Conservation (phyloP, 2,888 invertebrate species). For the Acleris emargana region DNA sequence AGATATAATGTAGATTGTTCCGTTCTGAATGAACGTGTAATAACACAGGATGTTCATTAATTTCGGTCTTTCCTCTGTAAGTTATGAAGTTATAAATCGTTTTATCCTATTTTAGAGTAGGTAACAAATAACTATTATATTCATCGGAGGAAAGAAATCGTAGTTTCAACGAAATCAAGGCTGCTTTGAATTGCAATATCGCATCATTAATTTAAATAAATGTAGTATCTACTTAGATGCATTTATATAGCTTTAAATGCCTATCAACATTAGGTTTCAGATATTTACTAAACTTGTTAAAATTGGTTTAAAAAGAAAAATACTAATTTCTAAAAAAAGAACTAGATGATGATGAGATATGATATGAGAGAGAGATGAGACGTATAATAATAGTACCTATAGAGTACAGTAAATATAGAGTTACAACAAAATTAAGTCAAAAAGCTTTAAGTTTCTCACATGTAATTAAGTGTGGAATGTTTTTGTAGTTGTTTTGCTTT, state of each 20-base stretch:
- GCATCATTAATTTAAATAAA: not conserved
- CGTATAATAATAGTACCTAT: no score
- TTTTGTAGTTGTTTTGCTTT: conserved; percentile 6
- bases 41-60: not conserved
- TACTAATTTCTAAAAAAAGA: no score
- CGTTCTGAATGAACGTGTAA: conserved; percentile 32
- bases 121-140: not conserved
- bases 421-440: not conserved
- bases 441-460: not conserved
- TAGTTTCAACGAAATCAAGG: conserved; percentile 14
- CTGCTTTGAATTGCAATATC: conserved; percentile 1
- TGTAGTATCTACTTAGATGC: no score
- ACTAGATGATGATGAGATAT: no score
- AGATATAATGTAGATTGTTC: conserved; percentile 25
- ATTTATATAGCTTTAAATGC: no score
- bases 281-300: no score
- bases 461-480: not conserved
- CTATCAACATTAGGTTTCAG: no score
- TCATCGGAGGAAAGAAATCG: conserved; percentile 8
- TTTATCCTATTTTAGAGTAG: not conserved
- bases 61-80: conserved; percentile 3
- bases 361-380: no score
- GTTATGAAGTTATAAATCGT: not conserved
- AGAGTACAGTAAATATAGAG: no score
- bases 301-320: no score